A percentile compares a stretch with the other conserved stretches of the same genome.
phyloP scores from a whole-genome alignment of 2,113 vertebrate genomes.

The Laticauda laticaudata region DNA sequence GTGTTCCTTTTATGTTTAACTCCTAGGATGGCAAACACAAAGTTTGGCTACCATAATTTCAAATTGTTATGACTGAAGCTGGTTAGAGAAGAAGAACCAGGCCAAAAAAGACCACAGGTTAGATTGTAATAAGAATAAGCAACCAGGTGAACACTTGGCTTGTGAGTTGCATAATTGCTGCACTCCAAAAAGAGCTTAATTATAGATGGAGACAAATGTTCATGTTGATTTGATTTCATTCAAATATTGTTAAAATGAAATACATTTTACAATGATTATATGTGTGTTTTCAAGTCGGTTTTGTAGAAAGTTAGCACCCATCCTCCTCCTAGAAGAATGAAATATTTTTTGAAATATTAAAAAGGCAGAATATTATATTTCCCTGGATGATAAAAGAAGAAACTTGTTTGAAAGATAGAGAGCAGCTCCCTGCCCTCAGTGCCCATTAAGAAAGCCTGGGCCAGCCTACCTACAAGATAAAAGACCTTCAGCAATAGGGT shows the following conservation, averaged over 20 bases:
- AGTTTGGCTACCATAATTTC: neutral
- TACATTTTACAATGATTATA: neutral
- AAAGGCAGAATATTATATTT: no score
- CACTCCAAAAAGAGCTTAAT: neutral
- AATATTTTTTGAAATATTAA: no score
- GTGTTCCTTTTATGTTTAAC: conserved; percentile 40
- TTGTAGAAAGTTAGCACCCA: no score
- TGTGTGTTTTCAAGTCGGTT: neutral
- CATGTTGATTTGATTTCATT: neutral
- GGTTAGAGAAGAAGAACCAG: neutral
- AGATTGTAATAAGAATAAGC: neutral
- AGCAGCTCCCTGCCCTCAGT: no score
- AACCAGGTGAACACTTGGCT: neutral
- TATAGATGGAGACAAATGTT: neutral
- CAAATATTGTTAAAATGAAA: neutral
- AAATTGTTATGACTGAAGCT: neutral
- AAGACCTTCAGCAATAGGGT: no score
- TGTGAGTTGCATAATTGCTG: neutral
- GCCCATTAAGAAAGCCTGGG: no score
- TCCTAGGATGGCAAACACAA: conserved; percentile 21
- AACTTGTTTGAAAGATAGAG: no score
- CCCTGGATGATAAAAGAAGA: no score
- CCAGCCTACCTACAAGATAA: no score
- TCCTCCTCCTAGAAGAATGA: no score
- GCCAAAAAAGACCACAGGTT: neutral